These are phyloP conservation scores for Cinclus mexicanus DNA, from an alignment of 2,113 vertebrate genomes.

Conservation along the genomic window DNA sequence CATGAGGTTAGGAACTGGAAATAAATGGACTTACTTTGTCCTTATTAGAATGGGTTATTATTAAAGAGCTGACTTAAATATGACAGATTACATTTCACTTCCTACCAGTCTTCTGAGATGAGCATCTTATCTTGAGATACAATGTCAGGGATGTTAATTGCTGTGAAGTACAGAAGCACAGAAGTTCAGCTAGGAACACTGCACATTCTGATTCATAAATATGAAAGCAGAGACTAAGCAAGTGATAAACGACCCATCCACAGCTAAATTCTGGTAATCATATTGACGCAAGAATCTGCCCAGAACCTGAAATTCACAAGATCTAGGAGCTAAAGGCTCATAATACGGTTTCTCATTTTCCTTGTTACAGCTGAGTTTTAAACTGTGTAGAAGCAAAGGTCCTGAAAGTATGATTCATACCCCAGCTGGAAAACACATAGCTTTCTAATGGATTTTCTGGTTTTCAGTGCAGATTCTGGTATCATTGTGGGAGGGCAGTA, in stretches of 20 bases:
- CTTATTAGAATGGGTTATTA: not conserved
- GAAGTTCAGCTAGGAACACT: not conserved
- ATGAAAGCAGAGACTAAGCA: not conserved
- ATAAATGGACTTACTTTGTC: not conserved
- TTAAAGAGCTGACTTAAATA: not conserved
- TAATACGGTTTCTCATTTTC: not conserved
- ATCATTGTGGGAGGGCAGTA: not conserved
- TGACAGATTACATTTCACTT: not conserved
- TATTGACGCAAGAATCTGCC: not conserved
- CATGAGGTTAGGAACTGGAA: not conserved
- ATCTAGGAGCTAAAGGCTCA: not conserved
- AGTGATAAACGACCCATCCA: not conserved
- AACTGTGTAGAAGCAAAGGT: not conserved
- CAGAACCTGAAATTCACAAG: not conserved
- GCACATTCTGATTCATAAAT: not conserved
- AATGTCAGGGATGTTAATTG: constrained; percentile 42
- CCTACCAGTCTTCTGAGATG: not conserved
- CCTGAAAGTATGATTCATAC: not conserved
- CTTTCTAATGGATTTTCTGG: not conserved
- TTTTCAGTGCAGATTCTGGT: not conserved
- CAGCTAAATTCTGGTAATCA: not conserved
- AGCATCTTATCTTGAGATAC: not conserved
- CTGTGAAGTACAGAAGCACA: not conserved
- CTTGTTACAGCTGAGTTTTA: not conserved
- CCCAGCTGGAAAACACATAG: not conserved